phyloP scores from a whole-genome alignment of 2,113 vertebrate genomes.

The Pteronura brasiliensis region DNA sequence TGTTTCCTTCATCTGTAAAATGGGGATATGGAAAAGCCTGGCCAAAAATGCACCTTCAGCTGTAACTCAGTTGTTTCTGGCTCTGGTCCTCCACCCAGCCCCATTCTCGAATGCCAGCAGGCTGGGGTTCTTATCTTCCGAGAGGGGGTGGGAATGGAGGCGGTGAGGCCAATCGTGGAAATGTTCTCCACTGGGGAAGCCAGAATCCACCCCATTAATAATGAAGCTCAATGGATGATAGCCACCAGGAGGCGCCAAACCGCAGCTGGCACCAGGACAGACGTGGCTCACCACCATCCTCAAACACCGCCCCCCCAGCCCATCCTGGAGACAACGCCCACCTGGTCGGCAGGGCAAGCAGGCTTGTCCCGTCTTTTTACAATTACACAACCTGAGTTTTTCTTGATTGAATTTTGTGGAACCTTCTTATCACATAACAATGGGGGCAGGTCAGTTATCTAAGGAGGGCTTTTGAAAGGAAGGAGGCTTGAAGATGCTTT shows the following conservation, averaged over 20 bases:
- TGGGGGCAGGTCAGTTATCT: neutral
- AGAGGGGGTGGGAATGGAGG: neutral
- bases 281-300: too few species aligned
- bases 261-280: neutral
- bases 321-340: too few species aligned
- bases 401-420: neutral
- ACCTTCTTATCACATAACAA: neutral
- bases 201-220: neutral
- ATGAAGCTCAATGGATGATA: neutral
- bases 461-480: neutral
- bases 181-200: neutral
- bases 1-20: neutral
- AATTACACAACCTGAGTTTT: neutral
- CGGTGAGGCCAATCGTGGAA: neutral
- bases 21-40: neutral
- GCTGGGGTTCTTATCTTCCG: neutral
- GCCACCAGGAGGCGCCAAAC: neutral
- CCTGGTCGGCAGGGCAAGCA: accelerated
- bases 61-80: neutral
- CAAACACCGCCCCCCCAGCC: too few species aligned
- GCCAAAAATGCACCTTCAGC: neutral
- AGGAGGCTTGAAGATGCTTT: neutral
- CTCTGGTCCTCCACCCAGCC: neutral
- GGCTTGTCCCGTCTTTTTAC: neutral
- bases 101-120: neutral